Percentiles rank a stretch among this genome's conserved stretches.
These are phyloP conservation scores for Sebastes vulpes DNA, from an alignment of 2,797 vertebrate genomes.

Conservation along the genomic window DNA sequence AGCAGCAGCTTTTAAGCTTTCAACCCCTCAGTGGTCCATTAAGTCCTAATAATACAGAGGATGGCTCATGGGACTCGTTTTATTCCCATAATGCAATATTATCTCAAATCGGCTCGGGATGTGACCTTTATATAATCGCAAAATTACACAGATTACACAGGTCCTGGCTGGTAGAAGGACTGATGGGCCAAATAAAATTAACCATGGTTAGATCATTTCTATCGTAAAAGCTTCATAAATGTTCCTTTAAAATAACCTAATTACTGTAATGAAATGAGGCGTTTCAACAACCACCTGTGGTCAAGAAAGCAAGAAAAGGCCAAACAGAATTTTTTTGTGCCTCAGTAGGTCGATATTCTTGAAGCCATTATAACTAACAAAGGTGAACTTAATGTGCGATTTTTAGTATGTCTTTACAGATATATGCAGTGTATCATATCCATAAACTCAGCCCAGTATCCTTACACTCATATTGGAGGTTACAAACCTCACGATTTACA, in stretches of 20 bases:
- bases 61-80: neutral
- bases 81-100: constrained; percentile 29
- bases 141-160: constrained; percentile 6
- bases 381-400: neutral
- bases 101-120: neutral
- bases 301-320: neutral
- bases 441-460: neutral
- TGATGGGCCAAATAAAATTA: constrained; percentile 27
- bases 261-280: neutral
- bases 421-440: neutral
- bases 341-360: neutral
- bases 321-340: neutral
- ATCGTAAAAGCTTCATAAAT: constrained; percentile 8
- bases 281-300: neutral
- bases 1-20: neutral
- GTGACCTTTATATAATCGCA: neutral
- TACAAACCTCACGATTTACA: neutral
- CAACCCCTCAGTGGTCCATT: constrained; percentile 8
- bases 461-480: neutral
- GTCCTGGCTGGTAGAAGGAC: neutral
- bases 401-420: neutral
- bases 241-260: neutral
- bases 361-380: neutral
- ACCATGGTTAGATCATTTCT: neutral
- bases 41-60: neutral